phyloP scores from a whole-genome alignment of 2,888 invertebrate species.

The Melangyna quadrimaculata region DNA sequence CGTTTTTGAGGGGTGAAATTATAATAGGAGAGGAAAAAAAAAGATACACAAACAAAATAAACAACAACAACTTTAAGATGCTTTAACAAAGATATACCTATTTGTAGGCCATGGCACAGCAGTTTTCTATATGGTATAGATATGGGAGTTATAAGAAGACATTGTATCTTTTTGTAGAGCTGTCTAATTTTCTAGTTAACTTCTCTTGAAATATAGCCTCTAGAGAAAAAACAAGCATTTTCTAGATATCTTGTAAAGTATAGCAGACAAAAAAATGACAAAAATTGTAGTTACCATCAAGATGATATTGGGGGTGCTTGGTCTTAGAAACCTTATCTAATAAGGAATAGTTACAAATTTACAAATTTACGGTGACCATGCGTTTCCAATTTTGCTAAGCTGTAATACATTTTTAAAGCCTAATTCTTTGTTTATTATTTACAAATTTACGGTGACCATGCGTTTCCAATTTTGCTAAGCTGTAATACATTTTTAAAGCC shows the following conservation, averaged over 20 bases:
- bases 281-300: conserved; percentile 1
- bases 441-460: no score
- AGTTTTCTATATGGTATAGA: conserved; percentile 23
- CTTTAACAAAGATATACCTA: conserved; percentile 53
- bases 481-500: no score
- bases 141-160: conserved; percentile 29
- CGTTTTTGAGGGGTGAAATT: conserved; percentile 62
- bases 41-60: conserved; percentile 1
- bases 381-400: no score
- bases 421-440: no score
- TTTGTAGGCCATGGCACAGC: conserved; percentile 65
- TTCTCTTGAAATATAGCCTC: conserved; percentile 56
- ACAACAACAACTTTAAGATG: conserved; percentile 44
- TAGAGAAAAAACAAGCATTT: conserved; percentile 14
- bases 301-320: neutral
- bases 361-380: neutral
- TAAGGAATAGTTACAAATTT: neutral
- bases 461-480: no score
- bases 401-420: no score
- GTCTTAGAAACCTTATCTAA: neutral
- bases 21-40: conserved; percentile 37
- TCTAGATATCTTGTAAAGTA: conserved; percentile 23
- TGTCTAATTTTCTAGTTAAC: conserved; percentile 60
- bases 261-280: neutral
- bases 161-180: conserved; percentile 38